These are phyloP conservation scores for Oreotrochilus melanogaster DNA, from an alignment of 2,113 vertebrate genomes.

Conservation along the genomic window DNA sequence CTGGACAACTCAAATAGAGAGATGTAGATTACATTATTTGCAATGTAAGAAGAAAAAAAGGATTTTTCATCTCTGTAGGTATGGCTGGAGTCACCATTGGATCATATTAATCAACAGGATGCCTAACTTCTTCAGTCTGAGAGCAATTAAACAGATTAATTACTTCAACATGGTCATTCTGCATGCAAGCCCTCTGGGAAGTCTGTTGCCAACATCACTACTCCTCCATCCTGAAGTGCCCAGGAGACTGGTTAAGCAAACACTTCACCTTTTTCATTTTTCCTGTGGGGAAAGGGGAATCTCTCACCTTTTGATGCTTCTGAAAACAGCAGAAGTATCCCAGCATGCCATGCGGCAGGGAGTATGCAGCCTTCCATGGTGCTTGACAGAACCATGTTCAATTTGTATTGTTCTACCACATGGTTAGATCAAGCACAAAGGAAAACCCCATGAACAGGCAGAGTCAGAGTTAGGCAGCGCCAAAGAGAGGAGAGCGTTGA, in stretches of 20 bases:
- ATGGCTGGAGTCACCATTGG: background rate
- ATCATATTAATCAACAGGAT: background rate
- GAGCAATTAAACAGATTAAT: constrained; percentile 40
- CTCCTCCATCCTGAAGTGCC: background rate
- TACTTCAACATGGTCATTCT: constrained; percentile 46
- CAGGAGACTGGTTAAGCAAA: background rate
- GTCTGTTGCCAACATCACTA: background rate
- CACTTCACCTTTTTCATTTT: background rate
- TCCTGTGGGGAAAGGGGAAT: constrained; percentile 36
- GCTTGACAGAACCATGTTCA: constrained; percentile 99
- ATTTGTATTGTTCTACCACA: constrained; percentile 98
- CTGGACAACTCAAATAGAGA: background rate
- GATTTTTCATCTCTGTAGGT: background rate
- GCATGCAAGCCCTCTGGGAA: constrained; percentile 51
- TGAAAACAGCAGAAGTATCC: constrained; percentile 83
- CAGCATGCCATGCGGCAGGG: constrained; percentile 90
- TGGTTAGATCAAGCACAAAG: constrained; percentile 99
- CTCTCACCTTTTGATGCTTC: constrained; percentile 80
- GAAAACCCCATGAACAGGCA: constrained; percentile 93
- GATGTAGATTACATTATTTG: background rate
- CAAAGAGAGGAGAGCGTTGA: constrained; percentile 89
- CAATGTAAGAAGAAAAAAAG: background rate
- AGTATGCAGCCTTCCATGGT: constrained; percentile 98
- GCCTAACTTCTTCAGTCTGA: background rate
- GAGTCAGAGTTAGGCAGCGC: constrained; percentile 86